A percentile compares a stretch with the other conserved stretches of the same genome.
phyloP scores from a whole-genome alignment of 2,113 vertebrate genomes.

The Platichthys flesus region DNA sequence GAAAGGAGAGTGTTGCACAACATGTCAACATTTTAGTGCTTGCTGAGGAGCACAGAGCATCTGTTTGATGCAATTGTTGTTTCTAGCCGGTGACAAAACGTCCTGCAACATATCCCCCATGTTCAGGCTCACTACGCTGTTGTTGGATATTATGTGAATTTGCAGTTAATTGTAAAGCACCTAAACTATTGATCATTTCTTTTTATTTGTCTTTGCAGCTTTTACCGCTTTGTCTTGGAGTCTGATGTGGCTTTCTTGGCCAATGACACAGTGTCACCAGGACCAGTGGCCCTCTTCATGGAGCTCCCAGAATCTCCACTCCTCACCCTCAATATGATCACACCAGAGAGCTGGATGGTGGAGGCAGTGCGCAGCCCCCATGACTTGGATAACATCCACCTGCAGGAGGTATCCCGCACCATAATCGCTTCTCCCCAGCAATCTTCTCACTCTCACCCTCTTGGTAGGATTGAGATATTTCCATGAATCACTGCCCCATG shows the following conservation, averaged over 20 bases:
- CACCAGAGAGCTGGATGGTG: slow-evolving; percentile 96
- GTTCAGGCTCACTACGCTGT: background rate
- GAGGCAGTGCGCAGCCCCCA: slow-evolving; percentile 90
- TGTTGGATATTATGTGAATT: background rate
- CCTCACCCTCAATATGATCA: slow-evolving; percentile 95
- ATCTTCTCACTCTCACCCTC: background rate
- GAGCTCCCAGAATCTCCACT: slow-evolving; percentile 92
- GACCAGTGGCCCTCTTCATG: slow-evolving; percentile 89
- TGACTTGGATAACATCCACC: slow-evolving; percentile 96
- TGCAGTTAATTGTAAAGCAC: background rate
- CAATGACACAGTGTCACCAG: slow-evolving; percentile 82
- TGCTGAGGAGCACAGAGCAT: slow-evolving; percentile 2
- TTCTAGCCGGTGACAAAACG: slow-evolving; percentile 12
- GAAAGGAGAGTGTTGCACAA: slow-evolving; percentile 51
- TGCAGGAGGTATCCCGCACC: slow-evolving; percentile 87
- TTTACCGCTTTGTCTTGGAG: slow-evolving; percentile 95
- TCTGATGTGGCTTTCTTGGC: slow-evolving; percentile 85
- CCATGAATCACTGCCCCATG: background rate
- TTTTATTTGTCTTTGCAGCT: slow-evolving; percentile 79
- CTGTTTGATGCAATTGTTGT: slow-evolving; percentile 19
- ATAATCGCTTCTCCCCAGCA: background rate
- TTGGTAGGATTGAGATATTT: background rate
- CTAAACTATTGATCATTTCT: background rate
- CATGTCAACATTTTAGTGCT: slow-evolving; percentile 57
- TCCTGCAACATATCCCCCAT: background rate